phyloP scores from a whole-genome alignment of 2,888 invertebrate genomes.

The Dichetophora obliterata region DNA sequence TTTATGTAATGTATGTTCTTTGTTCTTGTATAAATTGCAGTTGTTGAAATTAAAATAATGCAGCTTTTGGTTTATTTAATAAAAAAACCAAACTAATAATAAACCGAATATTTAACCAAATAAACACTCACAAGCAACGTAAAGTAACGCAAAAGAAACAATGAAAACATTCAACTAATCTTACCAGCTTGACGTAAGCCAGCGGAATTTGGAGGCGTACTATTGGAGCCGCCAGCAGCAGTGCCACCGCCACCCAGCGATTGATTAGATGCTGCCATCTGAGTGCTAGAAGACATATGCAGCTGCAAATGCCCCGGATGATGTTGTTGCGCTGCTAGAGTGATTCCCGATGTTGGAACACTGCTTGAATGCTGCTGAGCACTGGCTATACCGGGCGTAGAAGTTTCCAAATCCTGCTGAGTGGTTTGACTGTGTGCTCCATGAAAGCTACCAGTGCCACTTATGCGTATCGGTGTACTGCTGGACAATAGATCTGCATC shows the following conservation, averaged over 20 bases:
- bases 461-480: slow-evolving; percentile 65
- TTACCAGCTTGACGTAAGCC: slow-evolving; percentile 64
- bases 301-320: slow-evolving; percentile 56
- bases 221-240: slow-evolving; percentile 56
- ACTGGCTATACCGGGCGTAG: slow-evolving; percentile 23
- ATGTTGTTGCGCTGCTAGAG: slow-evolving; percentile 40
- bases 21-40: neutral
- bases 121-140: neutral
- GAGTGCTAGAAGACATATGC: slow-evolving; percentile 53
- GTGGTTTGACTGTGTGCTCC: slow-evolving; percentile 46
- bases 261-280: slow-evolving; percentile 60
- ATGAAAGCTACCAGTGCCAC: slow-evolving; percentile 52
- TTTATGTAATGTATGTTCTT: neutral
- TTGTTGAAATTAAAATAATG: neutral
- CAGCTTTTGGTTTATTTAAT: too few species aligned
- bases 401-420: slow-evolving; percentile 41
- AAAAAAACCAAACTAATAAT: neutral
- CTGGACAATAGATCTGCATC: slow-evolving; percentile 46
- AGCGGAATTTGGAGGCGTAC: slow-evolving; percentile 66
- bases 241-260: slow-evolving; percentile 56
- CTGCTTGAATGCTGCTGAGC: slow-evolving; percentile 55
- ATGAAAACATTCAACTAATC: slow-evolving; percentile 42
- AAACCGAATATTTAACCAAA: neutral
- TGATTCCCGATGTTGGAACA: slow-evolving; percentile 53
- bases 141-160: neutral